Evolutionary conservation across 2,797 vertebrate species (phyloP).

Genomic region (Enteromius anoplus): DNA sequence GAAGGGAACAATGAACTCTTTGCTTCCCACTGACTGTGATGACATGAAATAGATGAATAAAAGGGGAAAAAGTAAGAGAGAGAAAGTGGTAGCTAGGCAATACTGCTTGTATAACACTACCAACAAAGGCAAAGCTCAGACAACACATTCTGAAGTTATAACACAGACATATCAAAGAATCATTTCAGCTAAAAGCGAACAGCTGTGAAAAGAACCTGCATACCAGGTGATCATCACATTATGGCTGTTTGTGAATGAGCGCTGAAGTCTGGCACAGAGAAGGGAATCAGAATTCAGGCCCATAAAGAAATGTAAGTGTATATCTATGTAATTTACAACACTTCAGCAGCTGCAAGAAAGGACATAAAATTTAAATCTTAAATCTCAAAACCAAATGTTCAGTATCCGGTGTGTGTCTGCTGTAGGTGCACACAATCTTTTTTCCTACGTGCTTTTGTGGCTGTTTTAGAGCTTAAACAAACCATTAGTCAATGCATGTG

Average conservation of each 20-base stretch:
- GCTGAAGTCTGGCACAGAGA: neutral
- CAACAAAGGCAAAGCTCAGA: neutral
- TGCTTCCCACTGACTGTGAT: conserved; percentile 14
- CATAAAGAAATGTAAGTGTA: conserved; percentile 1
- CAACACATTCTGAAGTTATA: neutral
- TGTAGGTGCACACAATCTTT: neutral
- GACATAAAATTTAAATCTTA: conserved; percentile 36
- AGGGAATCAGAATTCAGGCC: conserved; percentile 10
- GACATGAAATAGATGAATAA: conserved; percentile 2
- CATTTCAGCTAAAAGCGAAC: neutral
- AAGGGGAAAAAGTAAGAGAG: neutral
- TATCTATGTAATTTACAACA: conserved; percentile 44
- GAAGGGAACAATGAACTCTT: conserved; percentile 12
- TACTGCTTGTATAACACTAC: neutral
- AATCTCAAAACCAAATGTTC: conserved; percentile 38
- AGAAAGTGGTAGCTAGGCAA: neutral
- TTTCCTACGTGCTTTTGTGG: neutral
- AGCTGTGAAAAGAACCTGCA: neutral
- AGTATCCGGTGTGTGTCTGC: conserved; percentile 13
- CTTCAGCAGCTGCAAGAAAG: conserved; percentile 43
- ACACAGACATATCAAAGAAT: neutral
- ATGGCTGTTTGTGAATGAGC: neutral
- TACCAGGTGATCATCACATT: conserved; percentile 10
- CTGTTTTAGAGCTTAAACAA: conserved; percentile 13
- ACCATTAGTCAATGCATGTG: conserved; percentile 4